Evolutionary conservation across 2,113 vertebrate species (phyloP).

Genomic region (Hydropotes inermis): DNA sequence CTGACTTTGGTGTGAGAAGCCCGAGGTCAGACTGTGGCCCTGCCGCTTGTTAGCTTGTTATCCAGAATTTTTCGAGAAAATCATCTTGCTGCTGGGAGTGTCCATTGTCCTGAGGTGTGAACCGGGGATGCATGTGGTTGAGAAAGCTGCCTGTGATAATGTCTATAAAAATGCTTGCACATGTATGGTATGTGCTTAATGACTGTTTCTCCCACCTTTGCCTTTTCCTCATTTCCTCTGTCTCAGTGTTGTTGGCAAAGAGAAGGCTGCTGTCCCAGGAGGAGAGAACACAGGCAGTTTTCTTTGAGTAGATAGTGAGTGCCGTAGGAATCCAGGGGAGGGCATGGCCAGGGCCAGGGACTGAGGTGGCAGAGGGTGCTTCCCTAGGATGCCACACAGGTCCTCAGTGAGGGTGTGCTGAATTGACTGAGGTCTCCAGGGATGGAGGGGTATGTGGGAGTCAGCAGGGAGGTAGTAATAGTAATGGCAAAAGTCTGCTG

Average conservation of each 20-base stretch:
- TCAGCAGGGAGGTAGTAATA: not conserved
- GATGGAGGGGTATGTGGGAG: not conserved
- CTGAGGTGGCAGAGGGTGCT: not conserved
- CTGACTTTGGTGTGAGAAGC: not conserved
- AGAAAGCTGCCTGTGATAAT: not conserved
- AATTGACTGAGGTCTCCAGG: not conserved
- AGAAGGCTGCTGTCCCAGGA: not conserved
- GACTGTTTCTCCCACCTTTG: not conserved
- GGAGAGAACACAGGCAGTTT: not conserved
- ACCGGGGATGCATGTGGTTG: fast-evolving
- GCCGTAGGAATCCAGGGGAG: not conserved
- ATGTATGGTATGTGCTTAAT: not conserved
- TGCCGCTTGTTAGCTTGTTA: not conserved
- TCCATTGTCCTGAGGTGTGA: not conserved
- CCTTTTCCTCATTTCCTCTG: not conserved
- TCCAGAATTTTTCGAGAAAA: not conserved
- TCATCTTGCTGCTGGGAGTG: not conserved
- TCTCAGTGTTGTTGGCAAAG: not conserved
- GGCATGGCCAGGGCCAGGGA: not conserved
- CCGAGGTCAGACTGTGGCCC: not conserved
- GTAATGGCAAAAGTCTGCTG: not conserved
- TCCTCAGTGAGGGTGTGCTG: not conserved
- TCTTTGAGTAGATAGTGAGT: not conserved
- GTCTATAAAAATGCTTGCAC: not conserved
- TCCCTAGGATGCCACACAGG: not conserved